Conservation (phyloP, 2,797 vertebrate genomes). For the Sus cebifrons region DNA sequence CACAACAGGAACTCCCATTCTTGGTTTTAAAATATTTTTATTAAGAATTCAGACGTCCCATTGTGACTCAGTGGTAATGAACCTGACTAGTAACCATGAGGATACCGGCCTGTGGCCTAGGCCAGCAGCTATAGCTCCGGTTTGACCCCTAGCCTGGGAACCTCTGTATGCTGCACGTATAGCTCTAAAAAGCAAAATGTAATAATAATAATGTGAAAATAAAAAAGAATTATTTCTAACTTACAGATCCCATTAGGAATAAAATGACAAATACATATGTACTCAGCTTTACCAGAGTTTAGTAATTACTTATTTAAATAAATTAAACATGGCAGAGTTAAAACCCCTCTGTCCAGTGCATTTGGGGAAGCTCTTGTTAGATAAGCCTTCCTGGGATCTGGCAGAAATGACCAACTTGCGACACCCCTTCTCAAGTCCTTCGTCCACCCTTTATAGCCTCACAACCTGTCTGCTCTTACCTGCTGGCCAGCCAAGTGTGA, state of each 20-base stretch:
- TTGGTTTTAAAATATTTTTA: too few relatives aligned
- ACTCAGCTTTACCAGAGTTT: not conserved
- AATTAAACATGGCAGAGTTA: not conserved
- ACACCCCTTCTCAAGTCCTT: not conserved
- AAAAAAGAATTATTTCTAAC: not conserved
- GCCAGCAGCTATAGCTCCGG: too few relatives aligned
- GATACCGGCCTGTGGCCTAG: too few relatives aligned
- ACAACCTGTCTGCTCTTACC: not conserved
- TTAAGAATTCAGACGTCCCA: too few relatives aligned
- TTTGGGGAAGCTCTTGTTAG: not conserved
- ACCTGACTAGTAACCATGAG: too few relatives aligned
- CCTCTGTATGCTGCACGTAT: too few relatives aligned
- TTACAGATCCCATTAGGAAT: not conserved
- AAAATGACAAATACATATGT: not conserved
- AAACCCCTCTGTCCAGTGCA: not conserved
- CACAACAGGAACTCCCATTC: too few relatives aligned
- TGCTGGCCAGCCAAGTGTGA: not conserved
- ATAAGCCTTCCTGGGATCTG: too few relatives aligned
- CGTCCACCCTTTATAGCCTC: not conserved
- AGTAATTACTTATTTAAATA: not conserved
- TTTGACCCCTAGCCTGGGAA: too few relatives aligned
- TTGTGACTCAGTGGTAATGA: too few relatives aligned
- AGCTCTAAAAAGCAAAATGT: too few relatives aligned
- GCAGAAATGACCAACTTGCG: not conserved
- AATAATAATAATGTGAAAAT: too few relatives aligned